Evolutionary conservation across 2,797 vertebrate genomes (phyloP), one percentile per base, ranked within the genome.

Genomic region (Crossoptilon crossoptilon): DNA sequence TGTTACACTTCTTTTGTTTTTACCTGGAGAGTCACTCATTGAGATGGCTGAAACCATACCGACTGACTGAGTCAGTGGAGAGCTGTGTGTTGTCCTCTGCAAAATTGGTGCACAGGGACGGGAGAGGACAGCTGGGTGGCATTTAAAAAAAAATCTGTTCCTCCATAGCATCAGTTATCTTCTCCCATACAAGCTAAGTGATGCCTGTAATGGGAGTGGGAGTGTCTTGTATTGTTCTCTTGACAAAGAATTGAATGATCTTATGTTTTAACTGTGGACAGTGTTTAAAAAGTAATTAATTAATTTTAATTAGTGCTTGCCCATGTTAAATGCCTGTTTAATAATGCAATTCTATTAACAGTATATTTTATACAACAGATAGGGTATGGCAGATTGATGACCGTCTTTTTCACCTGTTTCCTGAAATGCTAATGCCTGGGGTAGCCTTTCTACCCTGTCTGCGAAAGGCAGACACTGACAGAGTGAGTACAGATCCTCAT

Each of bases 21-120:
- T 90, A 8, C 69, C 35, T 19, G 88, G 14, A 33, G n/a, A 75
- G 68, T 90, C 84, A 43, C 91, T 91, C 89, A 74, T 21, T 84
- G 83, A 69, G 60, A 93, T 93, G 62, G 43, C 62, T 87, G 62
- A 91, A 78, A 67, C 26, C 60, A 14, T 86, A 68, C 78, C 41
- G 2, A 0, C 10, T 88, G 70, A 0, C 11, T 90, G 73, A 90
- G n/a, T 77, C 86, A 62, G 31, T 1, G 1, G n/a, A 75, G 64
- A 19, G 48, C 67, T 72, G 6, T 53, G 26, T 55, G 55, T 73
- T 93, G 81, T 63, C 70, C 29, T 87, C 83, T 81, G 60, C 59
- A 71, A 64, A 85, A 48, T 33, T 58, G n/a, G 17, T 87, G 87
- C 64, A 70, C 33, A 35, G 43, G 24, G 12, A 63, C 72, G 35